phyloP scores from a whole-genome alignment of 2,113 vertebrate species.

The Henicopernis longicauda region DNA sequence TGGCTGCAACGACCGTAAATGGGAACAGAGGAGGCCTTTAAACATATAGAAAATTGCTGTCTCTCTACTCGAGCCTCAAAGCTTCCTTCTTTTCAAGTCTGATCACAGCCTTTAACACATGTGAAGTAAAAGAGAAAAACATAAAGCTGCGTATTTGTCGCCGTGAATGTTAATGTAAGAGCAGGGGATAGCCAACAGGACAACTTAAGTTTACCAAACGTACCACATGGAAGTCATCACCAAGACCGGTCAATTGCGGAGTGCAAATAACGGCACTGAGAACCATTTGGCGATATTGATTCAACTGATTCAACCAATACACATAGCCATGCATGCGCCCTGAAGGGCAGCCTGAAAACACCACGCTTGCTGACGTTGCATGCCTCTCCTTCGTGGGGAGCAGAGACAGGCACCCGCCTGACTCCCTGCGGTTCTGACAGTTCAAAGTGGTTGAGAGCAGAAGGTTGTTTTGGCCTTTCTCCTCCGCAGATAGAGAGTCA shows the following conservation, averaged over 20 bases:
- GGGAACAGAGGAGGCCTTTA: background rate
- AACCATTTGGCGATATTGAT: background rate
- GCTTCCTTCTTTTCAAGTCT: background rate
- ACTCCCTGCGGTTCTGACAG: background rate
- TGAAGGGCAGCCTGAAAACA: background rate
- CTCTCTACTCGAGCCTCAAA: background rate
- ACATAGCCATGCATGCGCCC: accelerated
- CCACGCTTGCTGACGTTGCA: accelerated
- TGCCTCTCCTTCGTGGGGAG: accelerated
- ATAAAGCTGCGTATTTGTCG: background rate
- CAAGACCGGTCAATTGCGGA: background rate
- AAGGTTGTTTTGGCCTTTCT: background rate
- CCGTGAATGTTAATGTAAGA: background rate
- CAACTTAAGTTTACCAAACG: background rate
- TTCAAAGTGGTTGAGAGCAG: background rate
- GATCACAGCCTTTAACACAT: background rate
- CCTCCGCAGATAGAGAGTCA: background rate
- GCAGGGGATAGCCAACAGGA: background rate
- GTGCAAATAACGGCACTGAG: background rate
- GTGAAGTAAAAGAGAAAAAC: background rate
- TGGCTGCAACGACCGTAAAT: accelerated
- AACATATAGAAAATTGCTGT: background rate
- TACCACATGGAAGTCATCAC: background rate
- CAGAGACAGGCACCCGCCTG: background rate
- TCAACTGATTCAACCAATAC: background rate